Percentiles rank a stretch among this genome's conserved stretches.
Evolutionary conservation across 2,888 invertebrate genomes (phyloP).

Genomic region (Lasioglossum oenotherae): DNA sequence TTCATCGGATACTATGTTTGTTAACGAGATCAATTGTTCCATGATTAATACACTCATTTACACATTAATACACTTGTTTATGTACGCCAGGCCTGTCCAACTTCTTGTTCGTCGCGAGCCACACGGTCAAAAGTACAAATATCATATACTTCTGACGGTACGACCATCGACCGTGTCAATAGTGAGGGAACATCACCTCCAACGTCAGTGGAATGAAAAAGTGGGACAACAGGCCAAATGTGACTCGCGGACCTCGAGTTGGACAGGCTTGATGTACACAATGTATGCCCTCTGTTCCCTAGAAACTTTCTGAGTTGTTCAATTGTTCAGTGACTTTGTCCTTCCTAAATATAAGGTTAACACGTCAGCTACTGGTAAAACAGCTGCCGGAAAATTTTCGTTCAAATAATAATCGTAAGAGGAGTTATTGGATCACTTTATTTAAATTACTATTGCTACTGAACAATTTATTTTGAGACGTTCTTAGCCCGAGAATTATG

Average conservation of each 20-base stretch:
- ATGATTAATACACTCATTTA: slow-evolving; percentile 2
- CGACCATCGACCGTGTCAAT: too few species aligned
- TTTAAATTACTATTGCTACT: background rate
- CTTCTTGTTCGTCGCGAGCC: too few species aligned
- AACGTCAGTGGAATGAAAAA: too few species aligned
- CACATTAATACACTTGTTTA: background rate
- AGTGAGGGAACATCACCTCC: too few species aligned
- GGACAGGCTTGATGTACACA: background rate
- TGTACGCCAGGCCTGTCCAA: background rate
- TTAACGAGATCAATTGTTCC: slow-evolving; percentile 2
- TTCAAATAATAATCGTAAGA: background rate
- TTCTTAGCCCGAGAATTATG: background rate
- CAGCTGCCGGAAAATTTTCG: background rate
- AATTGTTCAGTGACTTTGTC: background rate
- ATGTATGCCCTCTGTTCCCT: background rate
- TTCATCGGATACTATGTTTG: background rate
- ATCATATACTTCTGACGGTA: too few species aligned
- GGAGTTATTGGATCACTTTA: too few species aligned
- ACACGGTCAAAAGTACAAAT: too few species aligned
- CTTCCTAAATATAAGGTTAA: background rate
- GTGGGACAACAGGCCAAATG: too few species aligned
- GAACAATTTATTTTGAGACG: background rate
- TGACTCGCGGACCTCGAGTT: too few species aligned
- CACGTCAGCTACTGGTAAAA: background rate
- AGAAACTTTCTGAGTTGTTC: background rate